Evolutionary conservation across 2,888 invertebrate species (phyloP), one percentile per base, ranked within the genome.

Genomic region (Celastrina argiolus): DNA sequence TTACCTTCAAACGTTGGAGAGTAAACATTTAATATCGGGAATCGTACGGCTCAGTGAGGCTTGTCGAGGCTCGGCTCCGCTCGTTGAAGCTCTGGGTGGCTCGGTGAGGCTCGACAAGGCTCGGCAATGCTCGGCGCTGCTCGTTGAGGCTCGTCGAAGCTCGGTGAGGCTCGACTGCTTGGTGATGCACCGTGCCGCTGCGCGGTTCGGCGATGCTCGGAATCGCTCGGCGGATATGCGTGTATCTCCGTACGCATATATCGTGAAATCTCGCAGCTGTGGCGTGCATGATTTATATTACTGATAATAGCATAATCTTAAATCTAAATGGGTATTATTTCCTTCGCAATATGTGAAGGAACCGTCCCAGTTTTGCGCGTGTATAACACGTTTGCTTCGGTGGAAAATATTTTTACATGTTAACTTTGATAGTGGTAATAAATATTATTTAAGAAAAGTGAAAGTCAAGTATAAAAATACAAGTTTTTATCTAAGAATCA

Each of bases 11-110:
- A 76, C 79, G 81, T 78, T 78, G 76, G 75, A 77, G 78, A 74
- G 84, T 80, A 85, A 86, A 87, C 85, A 85, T 86, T 84, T 84
- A 84, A 85, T 87, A 86, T 61, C 18, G 61, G 26, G 36, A 36
- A 61, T 61, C 61, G 26, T 26, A 22, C 18, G 51, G 51, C 51
- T 51, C 22, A 12, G 45, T 18, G 18, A 10, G 45, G 22, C 22
- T 51, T 14, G 22, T 10, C 12, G 1, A 12, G 22, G 51, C 51
- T 51, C 12, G 22, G 22, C 22, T 5, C 12, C 1, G 22, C 5
- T 26, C 51, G 51, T 1, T 3, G 12, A 2, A 1, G 51, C 26
- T 51, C 12, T 22, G 51, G 22, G 31, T 22, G 12, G 22, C 12
- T 51, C 51, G 51, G 18, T 12, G 51, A 1, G 18, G 12, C 12